Evolutionary conservation across 2,888 invertebrate genomes (phyloP), one percentile per base, ranked within the genome.

Genomic region (Hyppa rectilinea): DNA sequence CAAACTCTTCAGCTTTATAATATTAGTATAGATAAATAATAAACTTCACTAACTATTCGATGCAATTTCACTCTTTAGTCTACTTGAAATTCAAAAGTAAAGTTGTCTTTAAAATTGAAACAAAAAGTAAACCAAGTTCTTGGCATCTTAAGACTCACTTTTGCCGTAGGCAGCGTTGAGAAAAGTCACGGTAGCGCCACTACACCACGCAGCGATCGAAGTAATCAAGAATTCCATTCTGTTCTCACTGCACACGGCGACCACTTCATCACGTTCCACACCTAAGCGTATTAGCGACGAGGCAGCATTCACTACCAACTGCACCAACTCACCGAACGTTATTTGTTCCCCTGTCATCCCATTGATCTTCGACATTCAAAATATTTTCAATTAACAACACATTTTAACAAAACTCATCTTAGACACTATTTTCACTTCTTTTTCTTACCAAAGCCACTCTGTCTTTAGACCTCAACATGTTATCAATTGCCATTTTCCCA

Each of bases 161-260:
- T 87, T 88, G 59, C 88, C 88, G 58, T 93, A 94, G 23, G 86
- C 88, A 59, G 83, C 84, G 53, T 92, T 93, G 14, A 90, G 83
- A 40, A 89, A 88, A 12, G 91, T 91, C 5, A 87, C 83, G 1
- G 84, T 78, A 26, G 87, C 91, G n/a, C 92, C 92, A 58, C 82
- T 67, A 66, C 78, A 80, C 77, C 79, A 81, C 9, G 59, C 72
- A 43, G 84, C 84, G 14, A 92, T 72, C 1, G 83, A 59, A 7
- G 89, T 82, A 14, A 89, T 81, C 53, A 93, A 65, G 50, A 87
- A 88, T 79, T 93, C 93, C 26, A 83, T 87, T 80, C 91, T 86
- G 70, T 92, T 93, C 74, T 93, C 93, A 71, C 92, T 92, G 72
- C 89, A 90, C 58, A 93, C 82, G 2, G 87, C 92, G 17, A 93